These are phyloP conservation scores for Linurgus olivaceus DNA, from an alignment of 2,797 vertebrate species.

Conservation along the genomic window DNA sequence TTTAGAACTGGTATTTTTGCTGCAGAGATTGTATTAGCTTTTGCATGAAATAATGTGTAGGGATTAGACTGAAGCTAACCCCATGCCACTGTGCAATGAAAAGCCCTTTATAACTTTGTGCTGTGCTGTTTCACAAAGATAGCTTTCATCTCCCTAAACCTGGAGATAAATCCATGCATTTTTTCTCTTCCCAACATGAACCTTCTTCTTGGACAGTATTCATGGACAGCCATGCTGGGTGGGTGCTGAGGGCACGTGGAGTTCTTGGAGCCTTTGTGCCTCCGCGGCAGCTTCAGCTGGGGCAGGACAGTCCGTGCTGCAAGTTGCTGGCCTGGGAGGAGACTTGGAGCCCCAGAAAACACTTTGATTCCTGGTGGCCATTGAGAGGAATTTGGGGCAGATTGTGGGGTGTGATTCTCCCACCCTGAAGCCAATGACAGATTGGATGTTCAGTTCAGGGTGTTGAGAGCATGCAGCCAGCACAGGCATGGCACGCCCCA, in stretches of 20 bases:
- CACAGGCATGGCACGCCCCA: not conserved
- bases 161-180: not conserved
- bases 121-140: not conserved
- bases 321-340: not conserved
- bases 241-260: not conserved
- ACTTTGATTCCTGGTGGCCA: not conserved
- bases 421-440: accelerated
- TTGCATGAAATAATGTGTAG: not conserved
- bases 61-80: constrained; percentile 9
- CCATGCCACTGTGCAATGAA: not conserved
- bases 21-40: not conserved
- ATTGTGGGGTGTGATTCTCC: not conserved
- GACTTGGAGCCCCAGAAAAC: not conserved
- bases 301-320: not conserved
- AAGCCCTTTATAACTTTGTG: not conserved
- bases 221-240: not conserved
- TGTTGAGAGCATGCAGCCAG: not conserved
- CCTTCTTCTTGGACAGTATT: not conserved
- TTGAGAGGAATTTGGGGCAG: not conserved
- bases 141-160: not conserved
- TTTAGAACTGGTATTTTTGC: not conserved
- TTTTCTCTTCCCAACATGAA: not conserved
- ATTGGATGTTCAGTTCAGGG: not conserved
- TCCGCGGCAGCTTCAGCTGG: not conserved
- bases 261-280: not conserved